phyloP scores from a whole-genome alignment of 1,140 invertebrate genomes.

The Polypedilum vanderplanki region DNA sequence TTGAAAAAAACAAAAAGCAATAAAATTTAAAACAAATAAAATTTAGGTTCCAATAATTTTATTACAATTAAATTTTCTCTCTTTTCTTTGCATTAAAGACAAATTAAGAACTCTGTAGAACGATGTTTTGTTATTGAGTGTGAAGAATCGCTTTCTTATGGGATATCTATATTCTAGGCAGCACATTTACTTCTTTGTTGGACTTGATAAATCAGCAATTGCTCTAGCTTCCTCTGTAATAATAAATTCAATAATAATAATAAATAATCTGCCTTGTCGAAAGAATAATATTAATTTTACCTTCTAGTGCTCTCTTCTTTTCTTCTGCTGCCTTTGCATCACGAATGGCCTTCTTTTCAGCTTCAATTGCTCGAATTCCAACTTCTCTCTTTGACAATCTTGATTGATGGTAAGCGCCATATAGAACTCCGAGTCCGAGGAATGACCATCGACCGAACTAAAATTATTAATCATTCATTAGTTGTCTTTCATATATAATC shows the following conservation, averaged over 20 bases:
- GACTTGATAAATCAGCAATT: constrained; percentile 38
- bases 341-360: constrained; percentile 55
- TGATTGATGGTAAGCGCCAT: constrained; percentile 62
- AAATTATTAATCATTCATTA: constrained; percentile 35
- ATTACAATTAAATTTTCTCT: neutral
- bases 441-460: constrained; percentile 69
- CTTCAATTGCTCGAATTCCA: constrained; percentile 55
- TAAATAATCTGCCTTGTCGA: neutral
- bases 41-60: constrained; percentile 13
- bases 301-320: constrained; percentile 50
- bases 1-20: too few species aligned
- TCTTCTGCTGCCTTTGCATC: constrained; percentile 63
- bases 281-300: constrained; percentile 38
- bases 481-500: neutral
- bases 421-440: constrained; percentile 56
- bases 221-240: constrained; percentile 36
- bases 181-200: constrained; percentile 31
- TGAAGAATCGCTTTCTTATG: neutral
- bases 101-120: neutral
- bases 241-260: neutral
- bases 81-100: neutral
- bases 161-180: neutral
- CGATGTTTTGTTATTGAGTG: neutral
- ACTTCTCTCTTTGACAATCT: constrained; percentile 60
- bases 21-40: neutral